A percentile compares a stretch with the other conserved stretches of the same genome.
Conservation (phyloP, 2,113 vertebrate genomes). For the Casuarius casuarius region DNA sequence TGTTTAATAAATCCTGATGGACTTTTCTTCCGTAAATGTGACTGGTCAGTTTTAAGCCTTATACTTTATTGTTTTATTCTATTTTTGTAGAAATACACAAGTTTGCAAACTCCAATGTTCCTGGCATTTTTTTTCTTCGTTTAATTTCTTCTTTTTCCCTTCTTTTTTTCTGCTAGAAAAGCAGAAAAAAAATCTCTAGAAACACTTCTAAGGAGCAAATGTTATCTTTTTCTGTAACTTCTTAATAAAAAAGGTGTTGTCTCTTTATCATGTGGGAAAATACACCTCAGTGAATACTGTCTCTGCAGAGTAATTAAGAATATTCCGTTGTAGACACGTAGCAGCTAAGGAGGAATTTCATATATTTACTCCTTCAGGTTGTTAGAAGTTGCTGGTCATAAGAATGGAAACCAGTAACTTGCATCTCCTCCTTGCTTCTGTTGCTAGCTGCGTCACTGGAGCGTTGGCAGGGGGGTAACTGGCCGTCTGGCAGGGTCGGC, state of each 20-base stretch:
- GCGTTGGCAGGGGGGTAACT: not conserved
- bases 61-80: not conserved
- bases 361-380: not conserved
- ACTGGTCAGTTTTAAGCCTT: not conserved
- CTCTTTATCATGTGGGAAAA: not conserved
- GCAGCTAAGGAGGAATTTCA: not conserved
- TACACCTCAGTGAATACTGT: not conserved
- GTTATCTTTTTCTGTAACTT: not conserved
- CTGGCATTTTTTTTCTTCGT: not conserved
- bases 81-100: not conserved
- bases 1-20: not conserved
- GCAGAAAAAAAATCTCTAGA: fast-evolving
- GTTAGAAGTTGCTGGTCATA: not conserved
- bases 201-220: not conserved
- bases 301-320: not conserved
- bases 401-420: not conserved
- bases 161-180: not conserved
- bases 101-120: not conserved
- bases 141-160: not conserved
- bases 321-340: not conserved
- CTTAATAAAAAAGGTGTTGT: not conserved
- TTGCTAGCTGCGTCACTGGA: not conserved
- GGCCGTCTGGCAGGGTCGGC: not conserved
- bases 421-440: no score
- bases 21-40: not conserved